phyloP scores from a whole-genome alignment of 2,888 invertebrate genomes.

The Dicyrtoma fusca region DNA sequence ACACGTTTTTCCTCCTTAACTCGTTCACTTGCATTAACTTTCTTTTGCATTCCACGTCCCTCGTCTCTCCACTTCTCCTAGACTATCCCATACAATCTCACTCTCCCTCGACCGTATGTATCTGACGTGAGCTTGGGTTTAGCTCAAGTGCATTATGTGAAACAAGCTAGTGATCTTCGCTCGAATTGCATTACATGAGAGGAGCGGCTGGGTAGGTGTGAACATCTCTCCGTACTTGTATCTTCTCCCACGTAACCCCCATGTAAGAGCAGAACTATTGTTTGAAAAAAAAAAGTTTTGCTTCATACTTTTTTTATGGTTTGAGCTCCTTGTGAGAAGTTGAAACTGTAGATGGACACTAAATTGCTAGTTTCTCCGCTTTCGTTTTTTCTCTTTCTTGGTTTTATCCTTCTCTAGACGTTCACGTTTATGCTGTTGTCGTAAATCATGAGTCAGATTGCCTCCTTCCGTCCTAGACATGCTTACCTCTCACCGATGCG shows the following conservation, averaged over 20 bases:
- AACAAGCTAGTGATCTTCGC: conserved; percentile 9
- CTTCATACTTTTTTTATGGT: background rate
- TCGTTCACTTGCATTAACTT: no score
- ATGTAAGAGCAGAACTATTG: no score
- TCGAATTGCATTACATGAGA: background rate
- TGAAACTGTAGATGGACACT: background rate
- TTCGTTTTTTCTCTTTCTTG: conserved; percentile 17
- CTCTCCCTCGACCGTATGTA: background rate
- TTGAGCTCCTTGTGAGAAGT: conserved; percentile 4
- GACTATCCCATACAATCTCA: background rate
- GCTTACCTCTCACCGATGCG: background rate
- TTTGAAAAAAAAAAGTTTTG: background rate
- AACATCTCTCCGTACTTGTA: background rate
- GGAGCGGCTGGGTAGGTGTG: background rate
- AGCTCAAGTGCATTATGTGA: conserved; percentile 21
- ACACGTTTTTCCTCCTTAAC: no score
- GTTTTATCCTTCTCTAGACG: conserved; percentile 18
- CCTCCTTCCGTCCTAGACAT: background rate
- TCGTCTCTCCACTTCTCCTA: conserved; percentile 1
- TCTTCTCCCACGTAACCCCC: background rate
- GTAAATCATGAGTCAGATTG: conserved; percentile 10
- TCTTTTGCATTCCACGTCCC: background rate
- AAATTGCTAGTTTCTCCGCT: background rate
- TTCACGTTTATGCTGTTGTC: background rate
- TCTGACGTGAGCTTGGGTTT: no score